Evolutionary conservation across 2,797 vertebrate genomes (phyloP).

Genomic region (Microcaecilia unicolor): DNA sequence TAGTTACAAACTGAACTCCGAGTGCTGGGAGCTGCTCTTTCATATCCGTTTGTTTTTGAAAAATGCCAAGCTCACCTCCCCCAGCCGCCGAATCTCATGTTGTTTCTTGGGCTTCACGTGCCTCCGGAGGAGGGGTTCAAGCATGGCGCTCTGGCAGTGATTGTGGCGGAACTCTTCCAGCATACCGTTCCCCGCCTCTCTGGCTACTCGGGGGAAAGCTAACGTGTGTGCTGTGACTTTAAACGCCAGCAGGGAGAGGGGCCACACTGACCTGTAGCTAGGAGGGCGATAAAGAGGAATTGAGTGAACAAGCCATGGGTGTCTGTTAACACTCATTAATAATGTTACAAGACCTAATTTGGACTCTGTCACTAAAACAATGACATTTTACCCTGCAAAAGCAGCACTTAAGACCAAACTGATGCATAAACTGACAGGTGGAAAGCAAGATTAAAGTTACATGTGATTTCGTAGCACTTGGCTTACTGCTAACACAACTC

Average conservation of each 20-base stretch:
- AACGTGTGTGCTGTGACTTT: conserved; percentile 61
- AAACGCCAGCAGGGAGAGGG: conserved; percentile 80
- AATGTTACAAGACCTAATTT: not conserved
- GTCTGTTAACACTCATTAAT: too few relatives aligned
- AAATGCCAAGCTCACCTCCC: conserved; percentile 42
- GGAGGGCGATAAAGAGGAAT: conserved; percentile 3
- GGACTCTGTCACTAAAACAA: too few relatives aligned
- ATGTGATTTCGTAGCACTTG: too few relatives aligned
- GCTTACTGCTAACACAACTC: too few relatives aligned
- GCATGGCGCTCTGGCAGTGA: conserved; percentile 69
- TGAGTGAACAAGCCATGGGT: too few relatives aligned
- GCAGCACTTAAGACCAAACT: too few relatives aligned
- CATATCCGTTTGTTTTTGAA: rapidly evolving
- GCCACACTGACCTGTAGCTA: conserved; percentile 78
- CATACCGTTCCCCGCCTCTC: not conserved
- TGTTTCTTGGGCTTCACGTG: conserved; percentile 92
- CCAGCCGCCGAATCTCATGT: conserved; percentile 78
- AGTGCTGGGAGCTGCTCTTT: too few relatives aligned
- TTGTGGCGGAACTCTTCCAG: conserved; percentile 69
- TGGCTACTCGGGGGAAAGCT: conserved; percentile 54
- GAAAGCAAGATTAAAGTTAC: too few relatives aligned
- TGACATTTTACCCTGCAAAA: not conserved
- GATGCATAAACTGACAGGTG: too few relatives aligned
- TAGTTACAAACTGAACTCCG: too few relatives aligned
- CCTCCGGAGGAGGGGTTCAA: conserved; percentile 76